Evolutionary conservation across 2,888 invertebrate species (phyloP), one percentile per base, ranked within the genome.

Genomic region (Melanophora roralis): DNA sequence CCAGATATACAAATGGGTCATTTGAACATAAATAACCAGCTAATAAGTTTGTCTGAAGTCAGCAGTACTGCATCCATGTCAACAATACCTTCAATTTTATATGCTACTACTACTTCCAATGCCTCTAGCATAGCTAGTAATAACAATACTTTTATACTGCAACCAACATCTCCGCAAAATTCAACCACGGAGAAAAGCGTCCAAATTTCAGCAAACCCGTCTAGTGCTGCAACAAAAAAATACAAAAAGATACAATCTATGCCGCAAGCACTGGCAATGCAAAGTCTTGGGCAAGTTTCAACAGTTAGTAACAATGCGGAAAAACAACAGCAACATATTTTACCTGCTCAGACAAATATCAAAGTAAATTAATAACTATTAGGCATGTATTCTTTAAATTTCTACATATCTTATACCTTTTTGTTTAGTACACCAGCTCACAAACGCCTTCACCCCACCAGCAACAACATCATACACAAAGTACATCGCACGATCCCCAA

Each of bases 261-360:
- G 73, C 85, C 86, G 3, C 86, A 86, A 59, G 82, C 86, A 14
- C 78, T 89, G 69, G 85, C 87, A 21, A 84, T 88, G 11, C 88
- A 88, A 82, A 86, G 83, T 78, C 78, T 85, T 12, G 68, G 62
- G 8, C 32, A 78, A 49, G 69, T 55, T 4, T 62, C 34, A 27
- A 71, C 36, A 36, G 73, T 60, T 21, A 83, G 83, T 6, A 83
- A 73, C 8, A 59, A 27, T 40, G 1, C 6, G 9, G 14, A 11
- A 19, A 27, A 21, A 8, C 32, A 45, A 47, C 55, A 74, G 9
- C 68, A 74, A 60, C 38, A 49, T 34, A 40, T 67, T 40, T 36
- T 75, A 21, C 64, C 62, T 11, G 9, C 55, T 27, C 64, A 73
- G 60, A 23, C 71, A 53, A 36, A 32, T 12, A 62, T 76, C 2